Base-by-base conservation (phyloP, 2,888 invertebrate genomes). In the Amitus sp. region DNA sequence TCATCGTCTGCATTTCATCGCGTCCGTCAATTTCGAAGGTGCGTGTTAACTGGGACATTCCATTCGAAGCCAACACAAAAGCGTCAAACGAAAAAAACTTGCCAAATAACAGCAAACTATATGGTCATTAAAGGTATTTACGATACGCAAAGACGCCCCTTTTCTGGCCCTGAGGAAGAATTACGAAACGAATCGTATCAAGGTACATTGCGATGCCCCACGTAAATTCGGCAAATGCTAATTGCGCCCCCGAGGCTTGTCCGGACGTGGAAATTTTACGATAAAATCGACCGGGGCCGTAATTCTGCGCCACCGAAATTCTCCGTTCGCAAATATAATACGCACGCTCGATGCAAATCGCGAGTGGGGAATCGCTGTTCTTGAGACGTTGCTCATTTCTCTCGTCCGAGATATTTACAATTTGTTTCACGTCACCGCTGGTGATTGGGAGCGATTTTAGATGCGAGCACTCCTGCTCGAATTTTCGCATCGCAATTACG, bases 161-260 rank as follows among this genome's bases (percentile, higher is more conserved):
- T n/a, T n/a, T n/a, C n/a, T n/a, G n/a, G n/a, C n/a, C n/a, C n/a
- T 23, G 23, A 3, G 23, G 7, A 23, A 23, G 23, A 23, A 23
- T 23, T 23, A 23, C 23, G 23, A 7, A 23, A 23, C 23, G 23
- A 23, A 23, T 23, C 23, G 23, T 7, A 23, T 23, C 23, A 7
- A 23, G 7, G 23, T 34, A 34, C 34, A 13, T 13, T 4, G 34
- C 34, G 34, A 10, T 2, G 6, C 34, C 12, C 4, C 34, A 20
- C 19, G 42, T 42, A 42, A 42, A 42, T 37, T 37, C 37, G 37
- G 37, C 42, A 10, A 5, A 42, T 42, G 42, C 42, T 42, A 42
- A 42, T 42, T 42, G 19, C 42, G 19, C 42, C 37, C 37, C 15
- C 37, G 13, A 13, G 37, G 15, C 15, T 2, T 20, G 15, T 9